Percentiles rank a stretch among this genome's conserved stretches.
phyloP scores from a whole-genome alignment of 2,113 vertebrate genomes.

The Stegostoma tigrinum region DNA sequence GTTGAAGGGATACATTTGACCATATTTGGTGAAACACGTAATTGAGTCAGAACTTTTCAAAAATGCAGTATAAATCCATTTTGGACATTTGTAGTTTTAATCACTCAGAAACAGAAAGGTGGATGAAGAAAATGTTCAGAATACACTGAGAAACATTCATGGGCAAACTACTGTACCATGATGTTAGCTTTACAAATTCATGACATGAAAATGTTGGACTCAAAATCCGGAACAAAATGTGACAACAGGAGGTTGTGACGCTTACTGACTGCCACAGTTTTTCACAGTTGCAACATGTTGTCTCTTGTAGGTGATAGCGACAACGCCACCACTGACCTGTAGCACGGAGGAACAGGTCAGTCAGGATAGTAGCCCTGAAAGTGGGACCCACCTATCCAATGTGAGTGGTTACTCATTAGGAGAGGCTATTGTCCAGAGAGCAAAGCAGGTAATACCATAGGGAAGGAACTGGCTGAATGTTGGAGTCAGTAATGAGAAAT shows the following conservation, averaged over 20 bases:
- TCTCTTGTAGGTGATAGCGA: slow-evolving; percentile 42
- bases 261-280: neutral
- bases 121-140: neutral
- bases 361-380: slow-evolving; percentile 44
- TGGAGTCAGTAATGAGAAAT: too few relatives aligned
- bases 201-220: neutral
- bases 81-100: neutral
- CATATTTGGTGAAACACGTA: neutral
- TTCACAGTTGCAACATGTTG: neutral
- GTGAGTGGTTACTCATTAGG: slow-evolving; percentile 48
- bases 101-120: neutral
- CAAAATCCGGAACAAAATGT: neutral
- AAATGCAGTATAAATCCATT: neutral
- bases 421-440: slow-evolving; percentile 42
- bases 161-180: neutral
- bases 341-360: slow-evolving; percentile 40
- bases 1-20: neutral
- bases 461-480: neutral
- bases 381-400: slow-evolving; percentile 41
- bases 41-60: neutral
- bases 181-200: neutral
- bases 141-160: neutral
- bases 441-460: slow-evolving; percentile 42
- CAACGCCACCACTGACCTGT: slow-evolving; percentile 34
- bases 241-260: neutral